These are phyloP conservation scores for Scrobipalpa costella DNA, from an alignment of 2,888 invertebrate genomes.

Conservation along the genomic window DNA sequence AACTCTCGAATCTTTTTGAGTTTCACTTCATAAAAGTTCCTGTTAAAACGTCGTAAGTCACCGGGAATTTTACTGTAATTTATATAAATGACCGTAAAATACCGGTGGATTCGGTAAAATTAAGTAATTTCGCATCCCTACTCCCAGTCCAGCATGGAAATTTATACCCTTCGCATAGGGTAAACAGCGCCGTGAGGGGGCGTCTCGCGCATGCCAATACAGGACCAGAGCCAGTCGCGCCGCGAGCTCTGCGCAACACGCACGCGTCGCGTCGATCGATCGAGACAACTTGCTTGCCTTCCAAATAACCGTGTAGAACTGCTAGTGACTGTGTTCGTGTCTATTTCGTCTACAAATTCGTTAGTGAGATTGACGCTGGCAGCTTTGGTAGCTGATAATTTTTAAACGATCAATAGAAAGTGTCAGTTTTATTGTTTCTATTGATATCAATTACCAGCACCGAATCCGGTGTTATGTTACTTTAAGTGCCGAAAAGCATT, in stretches of 20 bases:
- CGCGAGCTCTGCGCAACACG: conserved; percentile 46
- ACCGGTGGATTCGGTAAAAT: no score
- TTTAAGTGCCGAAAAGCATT: neutral
- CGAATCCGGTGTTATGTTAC: neutral
- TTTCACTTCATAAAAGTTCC: no score
- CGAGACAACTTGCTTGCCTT: conserved; percentile 29
- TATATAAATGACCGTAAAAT: no score
- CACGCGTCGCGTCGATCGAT: conserved; percentile 43
- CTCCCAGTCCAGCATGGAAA: no score
- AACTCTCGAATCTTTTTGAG: no score
- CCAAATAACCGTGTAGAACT: neutral
- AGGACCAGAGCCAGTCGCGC: conserved; percentile 46
- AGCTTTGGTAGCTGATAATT: neutral
- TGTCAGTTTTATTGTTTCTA: conserved; percentile 9
- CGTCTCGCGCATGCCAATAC: conserved; percentile 33
- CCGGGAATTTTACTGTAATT: no score
- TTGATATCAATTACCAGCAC: neutral
- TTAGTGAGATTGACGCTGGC: conserved; percentile 6
- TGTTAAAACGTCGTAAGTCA: no score
- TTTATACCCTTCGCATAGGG: conserved; percentile 42
- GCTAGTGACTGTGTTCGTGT: conserved; percentile 11
- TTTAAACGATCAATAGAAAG: neutral
- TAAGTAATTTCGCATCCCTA: no score
- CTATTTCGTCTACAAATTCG: neutral
- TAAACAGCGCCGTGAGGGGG: conserved; percentile 30